Base-by-base conservation (phyloP, 2,797 vertebrate species). In the Syngnathus acus region DNA sequence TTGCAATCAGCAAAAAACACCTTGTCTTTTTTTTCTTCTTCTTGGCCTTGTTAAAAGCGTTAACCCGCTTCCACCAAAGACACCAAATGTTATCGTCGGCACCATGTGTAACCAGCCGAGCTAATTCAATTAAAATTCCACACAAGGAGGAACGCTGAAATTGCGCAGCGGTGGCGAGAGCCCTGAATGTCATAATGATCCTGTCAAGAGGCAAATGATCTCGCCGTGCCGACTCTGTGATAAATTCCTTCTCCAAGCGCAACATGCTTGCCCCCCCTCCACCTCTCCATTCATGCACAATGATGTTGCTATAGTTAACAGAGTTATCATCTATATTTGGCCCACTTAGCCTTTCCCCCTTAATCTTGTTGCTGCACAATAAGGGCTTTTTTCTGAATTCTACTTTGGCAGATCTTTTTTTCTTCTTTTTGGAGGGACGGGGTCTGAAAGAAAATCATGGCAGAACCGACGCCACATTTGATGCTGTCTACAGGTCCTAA, bases 91-190 rank as follows among this genome's bases (percentile, higher is more conserved):
- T 89, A 88, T 90, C 88, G 80, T 85, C 85, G 67, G 67, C 82
- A 82, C 87, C 88, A 88, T 88, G 88, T 88, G 87, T 87, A 89
- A 87, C 85, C 83, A 86, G 75, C 84, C 86, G 62, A 80, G 78
- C 85, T 89, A 91, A 89, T 90, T 91, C 85, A 91, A 89, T 89
- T 89, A 89, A 87, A 88, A 85, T 84, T 85, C 86, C 82, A 86
- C 86, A 76, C 77, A 71, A 89, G 86, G 80, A 89, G 81, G 83
- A 87, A 84, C 72, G 82, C 84, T 87, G 85, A 88, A 87, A 86
- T 86, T 83, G 87, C 76, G 79, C 86, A 85, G 88, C 86, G 85
- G 85, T 85, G 64, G 79, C 84, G 81, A 82, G 83, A 87, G 82
- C 85, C 78, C 81, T 88, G 86, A 86, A 89, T 90, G 83, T 89